A percentile compares a stretch with the other conserved stretches of the same genome.
Evolutionary conservation across 2,888 invertebrate genomes (phyloP).

Genomic region (Amiota communis): DNA sequence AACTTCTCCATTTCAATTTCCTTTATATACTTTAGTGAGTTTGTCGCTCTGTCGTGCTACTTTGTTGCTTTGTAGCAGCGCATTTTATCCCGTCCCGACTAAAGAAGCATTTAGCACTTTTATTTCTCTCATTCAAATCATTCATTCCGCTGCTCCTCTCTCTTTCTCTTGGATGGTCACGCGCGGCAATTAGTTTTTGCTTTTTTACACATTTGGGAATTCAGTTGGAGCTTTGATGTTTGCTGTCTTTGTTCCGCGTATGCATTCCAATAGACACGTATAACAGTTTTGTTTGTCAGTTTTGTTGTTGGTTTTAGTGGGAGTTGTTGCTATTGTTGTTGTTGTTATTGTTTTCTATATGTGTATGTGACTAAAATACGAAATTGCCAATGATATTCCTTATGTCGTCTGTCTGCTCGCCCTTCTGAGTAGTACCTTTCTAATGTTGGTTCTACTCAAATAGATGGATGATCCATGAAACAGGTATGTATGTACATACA

Average conservation of each 20-base stretch:
- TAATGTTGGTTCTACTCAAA: constrained; percentile 21
- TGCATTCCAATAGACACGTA: constrained; percentile 30
- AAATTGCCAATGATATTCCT: constrained; percentile 61
- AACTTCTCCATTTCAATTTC: constrained; percentile 43
- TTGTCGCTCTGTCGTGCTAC: constrained; percentile 18
- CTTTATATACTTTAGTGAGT: neutral
- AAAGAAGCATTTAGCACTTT: constrained; percentile 39
- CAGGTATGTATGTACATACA: no score
- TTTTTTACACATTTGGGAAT: constrained; percentile 69
- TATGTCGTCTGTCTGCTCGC: constrained; percentile 31
- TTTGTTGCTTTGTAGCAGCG: constrained; percentile 52
- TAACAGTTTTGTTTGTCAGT: constrained; percentile 33
- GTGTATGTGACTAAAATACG: constrained; percentile 72
- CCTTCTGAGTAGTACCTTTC: no score
- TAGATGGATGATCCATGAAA: neutral
- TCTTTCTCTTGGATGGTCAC: constrained; percentile 55
- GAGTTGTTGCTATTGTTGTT: constrained; percentile 32
- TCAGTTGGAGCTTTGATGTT: constrained; percentile 49
- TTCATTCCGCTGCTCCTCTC: neutral
- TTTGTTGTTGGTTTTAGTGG: constrained; percentile 27
- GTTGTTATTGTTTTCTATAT: constrained; percentile 51
- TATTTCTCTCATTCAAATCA: neutral
- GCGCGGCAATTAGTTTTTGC: constrained; percentile 70
- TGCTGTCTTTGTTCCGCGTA: constrained; percentile 38
- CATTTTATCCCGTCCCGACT: constrained; percentile 23